Percentiles rank a stretch among this genome's conserved stretches.
Conservation (phyloP, 2,888 invertebrate species). For the Drosophila conformis region DNA sequence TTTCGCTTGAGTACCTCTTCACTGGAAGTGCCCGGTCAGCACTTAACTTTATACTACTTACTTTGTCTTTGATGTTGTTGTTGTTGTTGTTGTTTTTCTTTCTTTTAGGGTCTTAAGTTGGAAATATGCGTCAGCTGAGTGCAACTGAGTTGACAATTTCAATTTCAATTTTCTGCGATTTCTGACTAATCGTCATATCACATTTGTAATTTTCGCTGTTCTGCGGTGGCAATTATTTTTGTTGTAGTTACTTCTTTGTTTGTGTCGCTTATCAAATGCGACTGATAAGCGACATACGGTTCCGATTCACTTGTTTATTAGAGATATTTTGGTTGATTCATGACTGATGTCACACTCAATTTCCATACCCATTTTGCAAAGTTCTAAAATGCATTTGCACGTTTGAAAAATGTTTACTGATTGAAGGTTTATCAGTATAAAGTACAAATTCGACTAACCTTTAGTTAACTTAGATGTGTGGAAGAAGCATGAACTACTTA, state of each 20-base stretch:
- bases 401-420: not conserved
- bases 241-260: not conserved
- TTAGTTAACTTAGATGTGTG: not conserved
- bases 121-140: constrained; percentile 39
- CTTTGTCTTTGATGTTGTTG: not conserved
- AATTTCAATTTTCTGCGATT: constrained; percentile 13
- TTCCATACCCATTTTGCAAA: constrained; percentile 13
- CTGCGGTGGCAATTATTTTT: constrained; percentile 46
- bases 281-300: constrained; percentile 32
- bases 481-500: not conserved
- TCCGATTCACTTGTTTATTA: constrained; percentile 12
- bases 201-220: constrained; percentile 21
- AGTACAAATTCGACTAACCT: not conserved
- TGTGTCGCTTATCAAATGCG: constrained; percentile 36
- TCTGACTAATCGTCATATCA: constrained; percentile 48
- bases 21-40: constrained; percentile 40
- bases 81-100: constrained; percentile 1
- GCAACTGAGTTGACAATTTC: constrained; percentile 34
- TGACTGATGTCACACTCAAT: constrained; percentile 24
- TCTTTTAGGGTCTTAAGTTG: not conserved
- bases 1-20: constrained; percentile 49
- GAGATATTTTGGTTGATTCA: constrained; percentile 44
- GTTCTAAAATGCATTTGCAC: constrained; percentile 35
- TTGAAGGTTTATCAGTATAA: constrained; percentile 8
- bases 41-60: constrained; percentile 47